phyloP scores from a whole-genome alignment of 2,888 invertebrate genomes.

The Sinohyriopsis cumingii region DNA sequence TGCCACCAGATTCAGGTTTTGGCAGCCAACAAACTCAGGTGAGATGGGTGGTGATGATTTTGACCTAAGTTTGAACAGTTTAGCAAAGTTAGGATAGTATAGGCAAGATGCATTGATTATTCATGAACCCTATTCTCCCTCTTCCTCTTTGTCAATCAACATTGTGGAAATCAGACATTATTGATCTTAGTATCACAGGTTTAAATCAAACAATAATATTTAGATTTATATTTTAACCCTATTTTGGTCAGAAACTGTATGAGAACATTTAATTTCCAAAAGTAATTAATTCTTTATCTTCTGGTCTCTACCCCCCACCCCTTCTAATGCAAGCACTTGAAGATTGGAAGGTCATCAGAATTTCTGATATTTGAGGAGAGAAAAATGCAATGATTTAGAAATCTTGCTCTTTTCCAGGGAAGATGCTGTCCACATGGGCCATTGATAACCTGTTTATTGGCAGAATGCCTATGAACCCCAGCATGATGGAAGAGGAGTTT shows the following conservation, averaged over 20 bases:
- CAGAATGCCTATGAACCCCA: conserved; percentile 65
- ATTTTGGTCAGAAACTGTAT: too few species aligned
- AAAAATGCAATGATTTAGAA: too few species aligned
- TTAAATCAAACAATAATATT: too few species aligned
- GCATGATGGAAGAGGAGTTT: conserved; percentile 67
- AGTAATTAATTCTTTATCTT: too few species aligned
- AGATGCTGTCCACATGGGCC: conserved; percentile 70
- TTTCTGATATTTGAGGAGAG: too few species aligned
- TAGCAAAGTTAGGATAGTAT: too few species aligned
- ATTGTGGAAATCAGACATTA: neutral
- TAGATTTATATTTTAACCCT: too few species aligned
- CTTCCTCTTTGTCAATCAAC: neutral
- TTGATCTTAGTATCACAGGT: neutral
- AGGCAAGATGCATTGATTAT: neutral
- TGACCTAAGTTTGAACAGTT: neutral
- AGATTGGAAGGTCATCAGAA: too few species aligned
- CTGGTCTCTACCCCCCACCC: too few species aligned
- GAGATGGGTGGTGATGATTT: conserved; percentile 8
- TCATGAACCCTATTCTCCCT: neutral
- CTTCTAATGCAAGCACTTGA: too few species aligned
- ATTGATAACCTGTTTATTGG: conserved; percentile 72
- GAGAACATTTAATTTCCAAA: too few species aligned
- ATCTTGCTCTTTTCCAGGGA: conserved; percentile 46
- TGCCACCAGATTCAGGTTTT: conserved; percentile 71
- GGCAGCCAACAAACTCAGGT: conserved; percentile 72